phyloP scores from a whole-genome alignment of 2,797 vertebrate species.

The Phylloscopus collybita region DNA sequence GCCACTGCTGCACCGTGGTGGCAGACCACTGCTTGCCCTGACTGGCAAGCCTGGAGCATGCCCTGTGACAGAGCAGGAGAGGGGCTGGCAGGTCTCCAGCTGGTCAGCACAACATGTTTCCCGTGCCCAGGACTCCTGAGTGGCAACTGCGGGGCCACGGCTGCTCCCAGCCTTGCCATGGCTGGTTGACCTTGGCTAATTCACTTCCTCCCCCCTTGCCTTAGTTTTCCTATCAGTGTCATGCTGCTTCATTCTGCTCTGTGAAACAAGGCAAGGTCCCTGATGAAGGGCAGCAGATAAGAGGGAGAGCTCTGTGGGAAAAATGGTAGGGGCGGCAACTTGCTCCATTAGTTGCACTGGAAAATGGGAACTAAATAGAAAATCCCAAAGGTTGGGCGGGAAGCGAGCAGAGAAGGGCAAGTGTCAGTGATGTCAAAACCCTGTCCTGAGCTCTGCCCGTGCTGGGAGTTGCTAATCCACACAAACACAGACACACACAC shows the following conservation, averaged over 20 bases:
- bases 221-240: neutral
- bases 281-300: neutral
- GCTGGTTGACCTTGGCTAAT: neutral
- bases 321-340: neutral
- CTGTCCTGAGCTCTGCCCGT: neutral
- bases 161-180: fast-evolving
- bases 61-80: neutral
- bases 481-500: neutral
- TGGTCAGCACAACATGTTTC: neutral
- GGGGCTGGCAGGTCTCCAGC: neutral
- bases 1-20: fast-evolving
- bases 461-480: neutral
- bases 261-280: neutral
- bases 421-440: neutral
- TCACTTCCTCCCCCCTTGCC: neutral
- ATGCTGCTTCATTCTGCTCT: neutral
- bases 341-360: neutral
- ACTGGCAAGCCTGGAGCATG: neutral
- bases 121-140: neutral
- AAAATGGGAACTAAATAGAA: neutral
- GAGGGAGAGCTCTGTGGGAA: neutral
- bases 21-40: neutral
- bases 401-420: fast-evolving
- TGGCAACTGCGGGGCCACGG: fast-evolving
- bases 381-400: neutral